phyloP scores from a whole-genome alignment of 2,797 vertebrate genomes.

The Hydrolagus colliei region DNA sequence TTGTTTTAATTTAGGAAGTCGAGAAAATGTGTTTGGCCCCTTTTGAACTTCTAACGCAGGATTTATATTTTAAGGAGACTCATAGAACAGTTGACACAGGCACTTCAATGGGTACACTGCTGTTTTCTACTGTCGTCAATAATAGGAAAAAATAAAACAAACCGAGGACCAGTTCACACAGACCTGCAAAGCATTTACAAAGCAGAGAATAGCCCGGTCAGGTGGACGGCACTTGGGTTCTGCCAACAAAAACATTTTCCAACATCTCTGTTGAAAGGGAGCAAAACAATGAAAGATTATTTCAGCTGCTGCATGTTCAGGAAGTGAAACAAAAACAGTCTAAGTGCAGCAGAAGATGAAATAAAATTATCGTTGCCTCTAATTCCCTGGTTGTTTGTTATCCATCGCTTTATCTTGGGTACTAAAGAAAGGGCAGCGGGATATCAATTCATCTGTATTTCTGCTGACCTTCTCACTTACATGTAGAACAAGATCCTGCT shows the following conservation, averaged over 20 bases:
- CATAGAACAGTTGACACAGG: not conserved
- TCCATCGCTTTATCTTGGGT: constrained; percentile 12
- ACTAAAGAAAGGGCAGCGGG: constrained; percentile 9
- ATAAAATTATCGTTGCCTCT: constrained; percentile 32
- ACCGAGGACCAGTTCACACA: constrained; percentile 37
- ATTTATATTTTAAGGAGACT: not conserved
- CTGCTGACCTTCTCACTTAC: not conserved
- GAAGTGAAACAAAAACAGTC: constrained; percentile 50
- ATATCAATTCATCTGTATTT: not conserved
- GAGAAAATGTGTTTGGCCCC: constrained; percentile 27
- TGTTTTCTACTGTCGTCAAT: constrained; percentile 28
- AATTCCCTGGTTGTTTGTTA: constrained; percentile 30
- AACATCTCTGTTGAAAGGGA: constrained; percentile 38
- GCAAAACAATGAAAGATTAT: constrained; percentile 55
- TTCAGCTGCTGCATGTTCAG: constrained; percentile 51
- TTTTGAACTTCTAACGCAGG: not conserved
- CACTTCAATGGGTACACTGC: constrained; percentile 9
- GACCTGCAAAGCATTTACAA: constrained; percentile 40
- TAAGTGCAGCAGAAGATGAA: constrained; percentile 43
- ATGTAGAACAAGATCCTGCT: not conserved
- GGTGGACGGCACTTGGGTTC: constrained; percentile 40
- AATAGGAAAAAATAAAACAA: constrained; percentile 38
- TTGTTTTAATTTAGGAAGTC: too few species aligned
- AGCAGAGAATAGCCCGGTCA: constrained; percentile 39
- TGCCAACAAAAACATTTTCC: constrained; percentile 48